phyloP scores from a whole-genome alignment of 2,888 invertebrate species.

The Brachypalpus laphriformis region DNA sequence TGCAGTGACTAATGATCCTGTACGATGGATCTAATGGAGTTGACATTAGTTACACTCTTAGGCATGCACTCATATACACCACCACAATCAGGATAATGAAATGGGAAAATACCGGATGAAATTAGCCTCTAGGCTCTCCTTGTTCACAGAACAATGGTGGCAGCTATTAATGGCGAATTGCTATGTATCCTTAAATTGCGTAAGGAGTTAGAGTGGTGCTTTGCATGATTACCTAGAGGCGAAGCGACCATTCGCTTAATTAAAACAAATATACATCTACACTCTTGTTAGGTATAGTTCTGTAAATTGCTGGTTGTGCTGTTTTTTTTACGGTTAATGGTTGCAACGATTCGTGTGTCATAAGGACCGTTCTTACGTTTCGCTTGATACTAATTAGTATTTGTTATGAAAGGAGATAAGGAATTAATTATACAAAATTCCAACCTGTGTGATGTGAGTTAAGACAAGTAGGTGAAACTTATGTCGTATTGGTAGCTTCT shows the following conservation, averaged over 20 bases:
- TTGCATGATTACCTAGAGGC: conserved; percentile 21
- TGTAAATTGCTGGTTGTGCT: not conserved
- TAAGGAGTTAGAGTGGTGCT: conserved; percentile 8
- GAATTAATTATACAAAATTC: not conserved
- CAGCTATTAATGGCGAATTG: conserved; percentile 7
- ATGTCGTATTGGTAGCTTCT: not conserved
- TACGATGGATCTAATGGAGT: conserved; percentile 39
- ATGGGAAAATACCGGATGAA: conserved; percentile 22
- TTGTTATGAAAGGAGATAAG: not conserved
- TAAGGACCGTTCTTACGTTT: not conserved
- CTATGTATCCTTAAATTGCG: conserved; percentile 12
- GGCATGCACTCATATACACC: not conserved
- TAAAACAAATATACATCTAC: conserved; percentile 27
- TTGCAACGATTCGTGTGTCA: conserved; percentile 2
- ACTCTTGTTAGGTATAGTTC: not conserved
- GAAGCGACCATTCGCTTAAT: conserved; percentile 28
- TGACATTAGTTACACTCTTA: conserved; percentile 19
- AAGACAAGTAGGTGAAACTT: not conserved
- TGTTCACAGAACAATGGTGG: not conserved
- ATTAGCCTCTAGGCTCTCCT: conserved; percentile 33
- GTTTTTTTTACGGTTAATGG: not conserved
- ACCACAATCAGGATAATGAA: not conserved
- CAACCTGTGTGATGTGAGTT: not conserved
- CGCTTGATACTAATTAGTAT: conserved; percentile 17
- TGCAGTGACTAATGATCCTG: conserved; percentile 40